Percentiles rank a stretch among this genome's conserved stretches.
phyloP scores from a whole-genome alignment of 2,113 vertebrate genomes.

The Sorex araneus region DNA sequence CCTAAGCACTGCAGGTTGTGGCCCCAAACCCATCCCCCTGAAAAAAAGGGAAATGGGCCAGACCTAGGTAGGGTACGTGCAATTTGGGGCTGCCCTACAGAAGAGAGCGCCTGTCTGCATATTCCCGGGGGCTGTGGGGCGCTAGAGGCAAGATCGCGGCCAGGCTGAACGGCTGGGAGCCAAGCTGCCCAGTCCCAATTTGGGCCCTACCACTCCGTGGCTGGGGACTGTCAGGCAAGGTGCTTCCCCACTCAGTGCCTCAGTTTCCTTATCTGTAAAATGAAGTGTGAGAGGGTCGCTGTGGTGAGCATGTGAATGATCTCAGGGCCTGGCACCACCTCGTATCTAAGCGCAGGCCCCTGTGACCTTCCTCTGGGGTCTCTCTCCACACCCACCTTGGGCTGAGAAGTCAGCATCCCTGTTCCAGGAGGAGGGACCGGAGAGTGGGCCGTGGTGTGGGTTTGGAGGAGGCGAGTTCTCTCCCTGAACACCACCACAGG shows the following conservation, averaged over 20 bases:
- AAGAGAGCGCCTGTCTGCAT: background rate
- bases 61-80: background rate
- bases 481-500: background rate
- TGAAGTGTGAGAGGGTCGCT: background rate
- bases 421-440: background rate
- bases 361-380: background rate
- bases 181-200: conserved; percentile 8
- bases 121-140: background rate
- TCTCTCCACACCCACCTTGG: background rate
- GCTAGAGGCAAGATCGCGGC: background rate
- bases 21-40: background rate
- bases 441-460: background rate
- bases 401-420: background rate
- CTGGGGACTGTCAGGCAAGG: background rate
- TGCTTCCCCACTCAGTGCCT: background rate
- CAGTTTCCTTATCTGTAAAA: conserved; percentile 7
- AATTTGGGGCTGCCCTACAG: background rate
- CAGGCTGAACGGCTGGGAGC: background rate
- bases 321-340: background rate
- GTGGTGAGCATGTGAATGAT: background rate
- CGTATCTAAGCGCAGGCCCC: background rate
- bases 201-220: background rate
- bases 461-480: conserved; percentile 12
- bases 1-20: too few species aligned
- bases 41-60: background rate